Evolutionary conservation across 2,888 invertebrate genomes (phyloP), one percentile per base, ranked within the genome.

Genomic region (Dugesia japonica): DNA sequence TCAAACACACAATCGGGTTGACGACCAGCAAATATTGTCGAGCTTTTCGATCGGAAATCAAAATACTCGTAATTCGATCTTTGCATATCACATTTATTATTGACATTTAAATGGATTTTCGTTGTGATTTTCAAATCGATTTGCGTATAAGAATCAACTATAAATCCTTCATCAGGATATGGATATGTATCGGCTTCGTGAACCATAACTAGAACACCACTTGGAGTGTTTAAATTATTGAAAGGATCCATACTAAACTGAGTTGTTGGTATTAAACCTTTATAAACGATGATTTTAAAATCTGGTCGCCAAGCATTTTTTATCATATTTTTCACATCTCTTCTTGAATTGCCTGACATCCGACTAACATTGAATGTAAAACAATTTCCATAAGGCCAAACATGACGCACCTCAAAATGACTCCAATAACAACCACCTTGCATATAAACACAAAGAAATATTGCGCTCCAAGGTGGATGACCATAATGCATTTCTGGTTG

Each of bases 101-200:
- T 26, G n/a, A 38, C 38, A 27, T 20, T 13, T 26, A 75, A 26
- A 71, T 75, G 75, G 23, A 38, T 20, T 28, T 42, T 33, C 17
- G 27, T 71, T 31, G 75, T 75, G 28, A 75, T 75, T 72, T 72
- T 72, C 28, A 72, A 72, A 38, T 75, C 38, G 9, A 75, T 75
- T 56, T 42, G 26, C 13, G 75, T 75, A 26, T 26, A 42, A 9
- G 23, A 26, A 56, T 75, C 56, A 17, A 38, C 75, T 4, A 75
- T 23, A 28, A 33, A 75, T 26, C 33, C 26, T 17, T 75, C 75
- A 20, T 28, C 26, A 15, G 42, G 27, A 56, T 33, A 26, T 7
- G 75, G 75, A 71, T 56, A 75, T 56, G 75, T 75, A 20, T 75
- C 71, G 15, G 42, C 26, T 23, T 75, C 75, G 42, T 75, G 75